Evolutionary conservation across 2,888 invertebrate species (phyloP), one percentile per base, ranked within the genome.

Genomic region (Dicyrtomina minuta): DNA sequence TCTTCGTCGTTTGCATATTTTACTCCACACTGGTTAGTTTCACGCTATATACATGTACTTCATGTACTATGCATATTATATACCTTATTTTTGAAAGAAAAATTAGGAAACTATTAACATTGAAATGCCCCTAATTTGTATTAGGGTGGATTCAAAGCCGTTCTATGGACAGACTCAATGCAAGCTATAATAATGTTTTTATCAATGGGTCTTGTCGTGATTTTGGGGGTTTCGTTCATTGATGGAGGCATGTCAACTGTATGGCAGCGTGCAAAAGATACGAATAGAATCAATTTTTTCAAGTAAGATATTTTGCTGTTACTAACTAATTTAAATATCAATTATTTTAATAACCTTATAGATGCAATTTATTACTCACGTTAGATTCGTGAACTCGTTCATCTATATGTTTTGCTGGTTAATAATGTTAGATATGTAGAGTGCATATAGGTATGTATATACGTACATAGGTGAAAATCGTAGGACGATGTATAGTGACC

Each of bases 1-100:
- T 78, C n/a, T 78, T 78, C 46, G 43, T 67, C n/a, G 75, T 76
- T 6, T 78, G 78, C 60, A 77, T 78, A 24, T 77, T 77, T 53
- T 78, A 78, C 60, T 77, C 76, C 4, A 73, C 78, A 0, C 64
- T 78, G 56, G 75, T 73, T 71, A 71, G 73, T 61, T 39, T 46
- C 13, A 15, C 3, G 20, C 20, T 46, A 58, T 17, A 20, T 59
- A 27, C 3, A 15, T 55, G 15, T 24, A 17, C 6, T 26, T 55
- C 26, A 22, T n/a, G n/a, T n/a, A n/a, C n/a, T n/a, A n/a, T n/a
- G n/a, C n/a, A n/a, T n/a, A n/a, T n/a, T 53, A n/a, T 15, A 13
- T 22, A 24, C 5, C 24, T 22, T 55, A 15, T 24, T 12, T 43
- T 43, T 43, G 13, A 43, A 13, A 10, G 43, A 43, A 13, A 13